phyloP scores from a whole-genome alignment of 2,888 invertebrate species.

The Nysson spinosus region DNA sequence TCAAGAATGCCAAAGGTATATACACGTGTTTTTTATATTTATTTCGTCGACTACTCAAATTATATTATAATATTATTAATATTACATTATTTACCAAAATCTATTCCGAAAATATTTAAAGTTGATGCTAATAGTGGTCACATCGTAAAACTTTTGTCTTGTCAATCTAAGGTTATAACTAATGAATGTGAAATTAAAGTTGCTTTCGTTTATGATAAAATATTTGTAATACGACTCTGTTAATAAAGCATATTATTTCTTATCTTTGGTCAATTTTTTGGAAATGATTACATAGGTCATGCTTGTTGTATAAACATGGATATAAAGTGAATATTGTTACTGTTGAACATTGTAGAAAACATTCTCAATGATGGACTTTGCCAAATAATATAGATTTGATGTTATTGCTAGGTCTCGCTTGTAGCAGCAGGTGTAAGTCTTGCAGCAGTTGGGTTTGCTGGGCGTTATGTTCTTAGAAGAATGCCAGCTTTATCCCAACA shows the following conservation, averaged over 20 bases:
- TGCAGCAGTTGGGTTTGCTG: conserved; percentile 94
- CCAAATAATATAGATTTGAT: background rate
- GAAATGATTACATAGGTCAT: too few relatives aligned
- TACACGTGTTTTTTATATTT: conserved; percentile 11
- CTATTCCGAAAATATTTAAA: background rate
- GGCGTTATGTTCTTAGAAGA: conserved; percentile 86
- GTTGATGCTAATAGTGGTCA: too few relatives aligned
- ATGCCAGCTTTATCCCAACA: conserved; percentile 87
- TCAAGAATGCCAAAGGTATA: conserved; percentile 1
- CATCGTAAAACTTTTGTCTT: background rate
- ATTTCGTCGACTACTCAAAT: conserved; percentile 4
- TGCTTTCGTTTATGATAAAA: too few relatives aligned
- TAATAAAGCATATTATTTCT: too few relatives aligned
- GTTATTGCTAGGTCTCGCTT: conserved; percentile 82
- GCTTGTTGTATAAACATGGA: background rate
- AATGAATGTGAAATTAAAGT: conserved; percentile 15
- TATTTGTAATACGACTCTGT: too few relatives aligned
- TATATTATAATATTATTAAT: background rate
- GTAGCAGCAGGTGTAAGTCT: conserved; percentile 93
- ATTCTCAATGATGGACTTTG: too few relatives aligned
- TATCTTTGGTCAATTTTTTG: too few relatives aligned
- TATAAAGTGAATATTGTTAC: background rate
- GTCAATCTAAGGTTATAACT: background rate
- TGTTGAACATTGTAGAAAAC: background rate
- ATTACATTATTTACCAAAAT: background rate